Evolutionary conservation across 2,888 invertebrate genomes (phyloP), one percentile per base, ranked within the genome.

Genomic region (Amphipyra berbera): DNA sequence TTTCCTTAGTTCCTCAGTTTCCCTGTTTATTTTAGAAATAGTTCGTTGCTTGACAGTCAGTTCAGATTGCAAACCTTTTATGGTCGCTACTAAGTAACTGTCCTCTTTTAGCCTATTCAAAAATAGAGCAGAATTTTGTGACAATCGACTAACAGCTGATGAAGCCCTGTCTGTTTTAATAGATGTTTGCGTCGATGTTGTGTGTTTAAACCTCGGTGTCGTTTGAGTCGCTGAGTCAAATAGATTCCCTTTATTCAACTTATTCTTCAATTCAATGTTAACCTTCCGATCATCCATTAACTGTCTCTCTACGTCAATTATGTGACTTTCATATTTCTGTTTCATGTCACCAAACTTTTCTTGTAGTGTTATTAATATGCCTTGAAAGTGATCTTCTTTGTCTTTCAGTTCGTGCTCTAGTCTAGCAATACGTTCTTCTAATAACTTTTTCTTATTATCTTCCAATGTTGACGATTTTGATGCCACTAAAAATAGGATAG

Each of bases 321-420:
- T 97, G 82, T 97, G 97, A 40, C 94, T 96, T 75, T 97, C 96
- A 81, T 97, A 97, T 84, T 97, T 97, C 60, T 96, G 95, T 88
- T 97, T 97, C 95, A 97, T 97, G 46, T 97, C 96, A 40, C 96
- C 96, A 83, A 97, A 97, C 80, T 97, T 97, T 59, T 96, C 96
- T 88, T 97, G 97, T 13, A 97, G 95, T 52, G 97, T 97, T 21
- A 96, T 83, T 70, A 97, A 89, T 54, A 97, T 96, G 81, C 96
- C 96, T 68, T 97, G 96, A 13, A 97, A 97, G 85, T 97, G 96
- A 15, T 95, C 92, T 77, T 97, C 97, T 83, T 97, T 97, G 57
- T 96, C 95, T 84, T 95, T 96, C 41, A 97, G 95, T 83, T 97
- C 97, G 67, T 95, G 95, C 83, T 97, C 97, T 53, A 97, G 87